Evolutionary conservation across 2,113 vertebrate species (phyloP).

Genomic region (Solea solea): DNA sequence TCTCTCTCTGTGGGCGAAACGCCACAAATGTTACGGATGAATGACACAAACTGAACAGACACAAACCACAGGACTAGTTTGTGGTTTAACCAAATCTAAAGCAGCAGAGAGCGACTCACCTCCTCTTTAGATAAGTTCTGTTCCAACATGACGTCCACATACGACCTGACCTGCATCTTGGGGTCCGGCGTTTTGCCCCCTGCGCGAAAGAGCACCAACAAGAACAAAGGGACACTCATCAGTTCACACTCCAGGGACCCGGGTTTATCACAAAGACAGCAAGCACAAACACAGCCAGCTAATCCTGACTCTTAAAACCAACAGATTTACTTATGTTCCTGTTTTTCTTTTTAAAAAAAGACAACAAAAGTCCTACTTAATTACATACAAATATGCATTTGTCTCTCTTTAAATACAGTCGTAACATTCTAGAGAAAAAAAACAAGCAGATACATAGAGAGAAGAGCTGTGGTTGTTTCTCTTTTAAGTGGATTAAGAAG

Average conservation of each 20-base stretch:
- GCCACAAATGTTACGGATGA: neutral
- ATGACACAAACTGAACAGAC: no score
- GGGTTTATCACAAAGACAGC: neutral
- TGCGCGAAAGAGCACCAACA: constrained; percentile 97
- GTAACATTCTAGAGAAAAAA: constrained; percentile 80
- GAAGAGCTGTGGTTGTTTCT: constrained; percentile 76
- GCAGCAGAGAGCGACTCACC: constrained; percentile 69
- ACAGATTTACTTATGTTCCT: constrained; percentile 61
- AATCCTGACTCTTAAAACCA: constrained; percentile 66
- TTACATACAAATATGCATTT: constrained; percentile 64
- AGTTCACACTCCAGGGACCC: constrained; percentile 43
- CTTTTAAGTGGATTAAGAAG: constrained; percentile 89
- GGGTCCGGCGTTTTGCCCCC: constrained; percentile 99
- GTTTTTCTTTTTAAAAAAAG: constrained; percentile 30
- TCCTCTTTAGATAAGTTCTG: constrained; percentile 98
- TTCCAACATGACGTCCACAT: constrained; percentile 99
- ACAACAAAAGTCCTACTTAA: constrained; percentile 54
- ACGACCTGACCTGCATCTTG: constrained; percentile 96
- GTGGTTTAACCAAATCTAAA: neutral
- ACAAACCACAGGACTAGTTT: neutral
- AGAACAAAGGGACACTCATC: constrained; percentile 83
- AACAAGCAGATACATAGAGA: constrained; percentile 88
- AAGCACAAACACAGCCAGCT: constrained; percentile 77
- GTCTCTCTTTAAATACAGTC: constrained; percentile 74
- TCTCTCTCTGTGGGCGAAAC: constrained; percentile 85